Conservation (phyloP, 2,113 vertebrate genomes). For the Apaloderma vittatum region DNA sequence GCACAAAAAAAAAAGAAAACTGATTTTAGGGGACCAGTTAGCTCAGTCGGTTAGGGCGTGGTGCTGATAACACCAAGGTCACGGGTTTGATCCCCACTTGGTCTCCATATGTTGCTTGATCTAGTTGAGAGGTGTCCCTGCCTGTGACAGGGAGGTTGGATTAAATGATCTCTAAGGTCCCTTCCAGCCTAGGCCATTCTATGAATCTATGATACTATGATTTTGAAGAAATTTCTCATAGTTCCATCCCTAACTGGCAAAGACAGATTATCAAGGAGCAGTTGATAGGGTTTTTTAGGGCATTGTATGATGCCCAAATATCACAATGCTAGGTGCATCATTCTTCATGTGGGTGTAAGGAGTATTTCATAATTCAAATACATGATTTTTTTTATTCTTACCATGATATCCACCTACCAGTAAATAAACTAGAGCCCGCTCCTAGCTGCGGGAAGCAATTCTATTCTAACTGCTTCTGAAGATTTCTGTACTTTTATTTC, state of each 20-base stretch:
- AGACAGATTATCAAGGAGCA: background rate
- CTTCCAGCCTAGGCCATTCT: too few species aligned
- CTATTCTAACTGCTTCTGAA: background rate
- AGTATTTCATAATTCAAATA: background rate
- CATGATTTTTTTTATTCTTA: background rate
- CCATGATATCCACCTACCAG: background rate
- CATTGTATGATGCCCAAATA: background rate
- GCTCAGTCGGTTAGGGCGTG: too few species aligned
- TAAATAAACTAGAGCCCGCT: background rate
- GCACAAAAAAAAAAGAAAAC: background rate
- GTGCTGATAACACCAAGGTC: too few species aligned
- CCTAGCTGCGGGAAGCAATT: background rate
- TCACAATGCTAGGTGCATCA: background rate
- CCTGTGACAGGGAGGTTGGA: too few species aligned
- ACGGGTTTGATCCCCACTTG: too few species aligned
- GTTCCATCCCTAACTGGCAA: background rate
- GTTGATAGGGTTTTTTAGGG: background rate
- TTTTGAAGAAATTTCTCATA: background rate
- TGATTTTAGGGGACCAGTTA: too few species aligned
- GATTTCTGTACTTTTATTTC: background rate
- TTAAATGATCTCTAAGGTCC: too few species aligned
- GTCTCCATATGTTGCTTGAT: too few species aligned
- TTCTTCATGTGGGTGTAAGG: background rate
- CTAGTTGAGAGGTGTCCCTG: too few species aligned
- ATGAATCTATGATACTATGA: too few species aligned